phyloP scores from a whole-genome alignment of 2,888 invertebrate species.

The Sarcophaga variegata region DNA sequence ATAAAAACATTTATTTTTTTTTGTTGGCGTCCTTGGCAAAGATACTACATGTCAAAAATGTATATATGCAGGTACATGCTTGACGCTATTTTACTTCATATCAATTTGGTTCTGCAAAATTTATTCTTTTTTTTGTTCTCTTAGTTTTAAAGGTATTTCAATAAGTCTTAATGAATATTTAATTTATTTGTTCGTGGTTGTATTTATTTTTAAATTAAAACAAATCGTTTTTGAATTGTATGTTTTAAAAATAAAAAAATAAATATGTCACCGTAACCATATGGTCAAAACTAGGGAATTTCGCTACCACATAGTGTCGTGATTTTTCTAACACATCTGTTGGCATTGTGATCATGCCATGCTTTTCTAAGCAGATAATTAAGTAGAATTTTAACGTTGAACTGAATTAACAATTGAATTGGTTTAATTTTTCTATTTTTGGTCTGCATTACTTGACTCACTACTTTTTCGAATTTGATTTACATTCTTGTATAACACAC shows the following conservation, averaged over 20 bases:
- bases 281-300: no score
- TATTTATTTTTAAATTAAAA: no score
- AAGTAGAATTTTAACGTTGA: no score
- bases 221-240: no score
- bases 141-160: slow-evolving; percentile 22
- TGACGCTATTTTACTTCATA: not conserved
- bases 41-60: slow-evolving; percentile 45
- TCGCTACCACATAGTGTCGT: no score
- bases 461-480: no score
- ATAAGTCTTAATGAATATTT: slow-evolving; percentile 25
- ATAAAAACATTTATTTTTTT: not conserved
- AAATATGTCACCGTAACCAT: no score
- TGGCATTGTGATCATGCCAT: not conserved
- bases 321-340: not conserved
- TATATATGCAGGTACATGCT: not conserved
- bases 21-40: slow-evolving; percentile 31
- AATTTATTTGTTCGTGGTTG: not conserved
- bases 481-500: no score
- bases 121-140: not conserved
- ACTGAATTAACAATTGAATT: no score
- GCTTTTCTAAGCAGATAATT: not conserved
- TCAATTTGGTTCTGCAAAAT: not conserved
- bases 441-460: no score
- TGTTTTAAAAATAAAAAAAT: no score
- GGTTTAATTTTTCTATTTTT: no score